A percentile compares a stretch with the other conserved stretches of the same genome.
These are phyloP conservation scores for Boloria euphrosyne DNA, from an alignment of 2,888 invertebrate species.

Conservation along the genomic window DNA sequence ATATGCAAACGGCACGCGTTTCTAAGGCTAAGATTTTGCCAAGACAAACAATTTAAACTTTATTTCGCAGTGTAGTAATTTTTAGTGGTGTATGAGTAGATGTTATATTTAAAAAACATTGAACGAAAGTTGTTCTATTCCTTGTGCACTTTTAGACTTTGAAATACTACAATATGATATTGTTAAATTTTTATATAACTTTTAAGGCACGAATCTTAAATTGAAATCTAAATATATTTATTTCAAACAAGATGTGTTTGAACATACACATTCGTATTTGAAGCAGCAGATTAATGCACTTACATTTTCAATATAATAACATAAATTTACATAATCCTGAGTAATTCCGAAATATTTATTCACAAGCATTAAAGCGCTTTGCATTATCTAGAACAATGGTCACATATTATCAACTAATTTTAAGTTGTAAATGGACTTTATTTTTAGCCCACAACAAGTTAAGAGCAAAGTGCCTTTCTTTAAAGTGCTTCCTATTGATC, in stretches of 20 bases:
- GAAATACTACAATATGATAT: neutral
- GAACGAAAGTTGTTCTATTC: constrained; percentile 17
- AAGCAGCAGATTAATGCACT: neutral
- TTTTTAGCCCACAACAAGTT: constrained; percentile 5
- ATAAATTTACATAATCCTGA: constrained; percentile 6
- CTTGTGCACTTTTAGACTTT: constrained; percentile 15
- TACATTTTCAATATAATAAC: constrained; percentile 3
- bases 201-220: neutral
- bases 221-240: neutral
- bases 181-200: neutral
- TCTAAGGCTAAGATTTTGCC: constrained; percentile 18
- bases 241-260: neutral
- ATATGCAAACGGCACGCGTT: constrained; percentile 22
- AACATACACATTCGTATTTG: neutral
- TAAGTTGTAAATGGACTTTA: constrained; percentile 17
- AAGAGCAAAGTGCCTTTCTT: neutral
- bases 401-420: constrained; percentile 16
- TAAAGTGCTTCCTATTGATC: constrained; percentile 6
- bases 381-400: constrained; percentile 13
- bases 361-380: neutral
- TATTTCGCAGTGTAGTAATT: too few species aligned
- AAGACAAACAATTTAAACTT: constrained; percentile 33
- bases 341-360: constrained; percentile 9
- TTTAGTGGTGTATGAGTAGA: too few species aligned
- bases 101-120: constrained; percentile 21